Conservation (phyloP, 2,797 vertebrate genomes). For the Nasua narica region DNA sequence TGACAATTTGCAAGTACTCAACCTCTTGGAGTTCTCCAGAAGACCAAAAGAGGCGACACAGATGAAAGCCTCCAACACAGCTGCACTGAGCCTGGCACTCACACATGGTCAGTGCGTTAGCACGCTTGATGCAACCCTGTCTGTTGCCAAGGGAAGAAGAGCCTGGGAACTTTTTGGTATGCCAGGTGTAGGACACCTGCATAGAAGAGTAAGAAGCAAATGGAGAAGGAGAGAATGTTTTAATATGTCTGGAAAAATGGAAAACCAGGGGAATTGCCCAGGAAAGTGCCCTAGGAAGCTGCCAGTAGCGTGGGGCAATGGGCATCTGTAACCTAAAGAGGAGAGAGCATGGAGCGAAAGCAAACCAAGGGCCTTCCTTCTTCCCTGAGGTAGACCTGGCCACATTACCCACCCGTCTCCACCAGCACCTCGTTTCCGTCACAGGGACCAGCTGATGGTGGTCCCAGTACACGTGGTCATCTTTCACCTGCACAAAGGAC, state of each 20-base stretch:
- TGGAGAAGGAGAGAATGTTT: background rate
- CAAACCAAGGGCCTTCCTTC: rapidly evolving
- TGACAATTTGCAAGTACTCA: background rate
- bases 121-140: background rate
- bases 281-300: background rate
- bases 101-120: background rate
- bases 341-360: background rate
- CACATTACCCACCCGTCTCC: background rate
- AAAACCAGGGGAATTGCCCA: background rate
- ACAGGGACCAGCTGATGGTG: background rate
- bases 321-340: background rate
- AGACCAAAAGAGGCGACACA: background rate
- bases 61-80: background rate
- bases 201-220: background rate
- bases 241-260: background rate
- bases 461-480: rapidly evolving
- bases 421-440: background rate
- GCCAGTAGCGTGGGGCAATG: background rate
- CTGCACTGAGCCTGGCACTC: background rate
- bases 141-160: background rate
- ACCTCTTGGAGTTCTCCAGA: background rate
- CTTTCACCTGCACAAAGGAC: background rate
- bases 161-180: background rate
- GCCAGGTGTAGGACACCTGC: background rate
- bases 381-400: background rate